phyloP scores from a whole-genome alignment of 2,113 vertebrate genomes.

The Lepidothrix coronata region DNA sequence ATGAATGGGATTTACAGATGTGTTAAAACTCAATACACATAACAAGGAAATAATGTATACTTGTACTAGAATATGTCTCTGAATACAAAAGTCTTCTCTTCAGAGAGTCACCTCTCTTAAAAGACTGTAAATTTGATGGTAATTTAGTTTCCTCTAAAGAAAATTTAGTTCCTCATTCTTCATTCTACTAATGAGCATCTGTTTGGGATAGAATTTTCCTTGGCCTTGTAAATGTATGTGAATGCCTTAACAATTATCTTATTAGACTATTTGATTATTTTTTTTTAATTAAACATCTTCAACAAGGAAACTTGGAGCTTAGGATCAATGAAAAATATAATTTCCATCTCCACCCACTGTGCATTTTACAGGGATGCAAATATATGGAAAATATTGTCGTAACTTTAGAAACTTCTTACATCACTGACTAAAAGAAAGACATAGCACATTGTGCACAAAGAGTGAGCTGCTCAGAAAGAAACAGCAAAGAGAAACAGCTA shows the following conservation, averaged over 20 bases:
- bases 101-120: not conserved
- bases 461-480: not conserved
- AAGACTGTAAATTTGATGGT: not conserved
- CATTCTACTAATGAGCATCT: not conserved
- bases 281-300: conserved; percentile 25
- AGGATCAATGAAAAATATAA: not conserved
- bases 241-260: not conserved
- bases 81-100: not conserved
- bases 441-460: not conserved
- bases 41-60: not conserved
- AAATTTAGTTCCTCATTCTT: conserved; percentile 13
- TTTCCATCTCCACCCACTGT: not conserved
- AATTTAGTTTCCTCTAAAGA: not conserved
- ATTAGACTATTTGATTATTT: not conserved
- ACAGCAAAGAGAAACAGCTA: not conserved
- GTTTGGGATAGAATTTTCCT: not conserved
- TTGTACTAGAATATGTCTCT: not conserved
- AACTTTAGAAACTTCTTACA: not conserved
- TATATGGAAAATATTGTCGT: not conserved
- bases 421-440: not conserved
- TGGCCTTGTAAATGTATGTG: not conserved
- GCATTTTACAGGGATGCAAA: conserved; percentile 49
- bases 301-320: not conserved
- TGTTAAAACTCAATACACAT: not conserved
- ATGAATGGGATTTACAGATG: not conserved